phyloP scores from a whole-genome alignment of 2,113 vertebrate species.

The Motacilla tschutschensis region DNA sequence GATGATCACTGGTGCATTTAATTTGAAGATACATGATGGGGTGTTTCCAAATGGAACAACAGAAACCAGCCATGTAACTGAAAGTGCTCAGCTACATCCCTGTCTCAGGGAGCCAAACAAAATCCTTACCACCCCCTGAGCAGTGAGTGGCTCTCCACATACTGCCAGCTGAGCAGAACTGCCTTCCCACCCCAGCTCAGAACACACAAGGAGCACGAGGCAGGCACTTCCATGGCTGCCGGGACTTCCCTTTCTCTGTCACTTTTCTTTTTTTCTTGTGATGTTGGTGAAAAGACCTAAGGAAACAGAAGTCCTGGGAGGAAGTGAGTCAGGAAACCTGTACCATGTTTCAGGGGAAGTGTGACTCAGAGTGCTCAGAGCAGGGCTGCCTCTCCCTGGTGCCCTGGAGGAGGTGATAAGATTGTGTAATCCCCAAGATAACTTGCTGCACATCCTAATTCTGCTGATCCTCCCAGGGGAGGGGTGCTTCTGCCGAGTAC shows the following conservation, averaged over 20 bases:
- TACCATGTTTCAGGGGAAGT: not conserved
- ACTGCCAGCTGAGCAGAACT: not conserved
- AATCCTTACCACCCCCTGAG: not conserved
- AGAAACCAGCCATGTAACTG: not conserved
- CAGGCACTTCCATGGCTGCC: not conserved
- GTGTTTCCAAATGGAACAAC: not conserved
- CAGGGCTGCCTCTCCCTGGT: not conserved
- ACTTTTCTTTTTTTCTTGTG: not conserved
- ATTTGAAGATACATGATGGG: not conserved
- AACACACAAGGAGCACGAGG: rapidly evolving
- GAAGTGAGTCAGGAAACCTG: constrained; percentile 63
- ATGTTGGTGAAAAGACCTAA: not conserved
- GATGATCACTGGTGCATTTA: not conserved
- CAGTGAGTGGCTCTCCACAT: not conserved
- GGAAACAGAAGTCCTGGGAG: constrained; percentile 41
- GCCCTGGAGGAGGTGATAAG: constrained; percentile 59
- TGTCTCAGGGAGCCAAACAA: not conserved
- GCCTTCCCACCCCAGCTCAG: not conserved
- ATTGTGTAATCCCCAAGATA: constrained; percentile 65
- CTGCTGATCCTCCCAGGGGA: constrained; percentile 64
- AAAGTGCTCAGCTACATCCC: not conserved
- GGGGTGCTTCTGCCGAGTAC: constrained; percentile 54
- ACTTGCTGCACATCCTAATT: constrained; percentile 59
- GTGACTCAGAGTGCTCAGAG: constrained; percentile 33
- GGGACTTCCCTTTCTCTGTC: not conserved